Evolutionary conservation across 2,888 invertebrate genomes (phyloP).

Genomic region (Odontothrips loti): DNA sequence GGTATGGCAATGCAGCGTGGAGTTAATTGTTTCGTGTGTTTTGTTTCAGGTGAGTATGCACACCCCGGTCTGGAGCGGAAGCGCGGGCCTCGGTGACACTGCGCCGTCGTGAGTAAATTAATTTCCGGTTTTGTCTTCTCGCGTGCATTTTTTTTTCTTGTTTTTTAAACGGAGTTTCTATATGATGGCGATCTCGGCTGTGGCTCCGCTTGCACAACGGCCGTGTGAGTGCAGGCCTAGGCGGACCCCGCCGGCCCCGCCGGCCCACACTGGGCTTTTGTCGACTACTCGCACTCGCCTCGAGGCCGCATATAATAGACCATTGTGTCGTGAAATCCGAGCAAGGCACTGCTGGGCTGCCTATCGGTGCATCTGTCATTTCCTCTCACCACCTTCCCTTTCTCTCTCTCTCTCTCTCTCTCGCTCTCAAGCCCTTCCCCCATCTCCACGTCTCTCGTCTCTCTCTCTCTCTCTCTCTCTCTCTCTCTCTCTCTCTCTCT

Average conservation of each 20-base stretch:
- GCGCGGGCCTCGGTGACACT: neutral
- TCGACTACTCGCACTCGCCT: too few species aligned
- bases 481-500: neutral
- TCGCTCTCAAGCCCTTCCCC: neutral
- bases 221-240: neutral
- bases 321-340: too few species aligned
- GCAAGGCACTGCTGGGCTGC: neutral
- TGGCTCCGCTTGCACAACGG: neutral
- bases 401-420: neutral
- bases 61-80: too few species aligned
- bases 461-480: too few species aligned
- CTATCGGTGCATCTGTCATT: neutral
- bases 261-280: too few species aligned
- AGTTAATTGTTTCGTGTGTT: neutral
- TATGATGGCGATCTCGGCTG: too few species aligned
- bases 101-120: neutral
- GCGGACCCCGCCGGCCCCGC: too few species aligned
- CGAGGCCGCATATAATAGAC: too few species aligned
- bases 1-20: neutral
- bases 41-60: conserved; percentile 8
- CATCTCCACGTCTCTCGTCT: neutral
- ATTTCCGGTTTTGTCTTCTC: neutral
- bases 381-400: neutral
- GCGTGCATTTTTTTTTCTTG: neutral
- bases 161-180: too few species aligned